Conservation (phyloP, 2,113 vertebrate species). For the Tauraco erythrolophus region DNA sequence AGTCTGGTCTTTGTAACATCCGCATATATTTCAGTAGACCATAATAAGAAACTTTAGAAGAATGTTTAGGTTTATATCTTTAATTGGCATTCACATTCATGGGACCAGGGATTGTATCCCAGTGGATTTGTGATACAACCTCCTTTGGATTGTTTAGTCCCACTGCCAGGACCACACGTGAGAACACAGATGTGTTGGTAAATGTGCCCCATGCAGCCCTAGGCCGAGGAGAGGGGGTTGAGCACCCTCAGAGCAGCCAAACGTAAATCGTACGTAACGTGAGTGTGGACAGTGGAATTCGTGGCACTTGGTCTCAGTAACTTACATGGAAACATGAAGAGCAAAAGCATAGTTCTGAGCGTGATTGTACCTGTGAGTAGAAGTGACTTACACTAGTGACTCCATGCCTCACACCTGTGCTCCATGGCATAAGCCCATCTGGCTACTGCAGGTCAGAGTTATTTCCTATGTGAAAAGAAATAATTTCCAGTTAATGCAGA, state of each 20-base stretch:
- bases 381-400: not conserved
- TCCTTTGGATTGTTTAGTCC: not conserved
- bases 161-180: accelerated
- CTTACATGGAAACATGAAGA: not conserved
- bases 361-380: not conserved
- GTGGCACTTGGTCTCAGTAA: not conserved
- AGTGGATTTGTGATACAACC: accelerated
- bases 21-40: not conserved
- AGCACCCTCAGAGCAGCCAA: not conserved
- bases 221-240: not conserved
- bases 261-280: accelerated
- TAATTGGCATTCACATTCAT: accelerated
- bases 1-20: accelerated
- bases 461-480: not conserved
- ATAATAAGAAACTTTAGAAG: accelerated
- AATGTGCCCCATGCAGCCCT: accelerated
- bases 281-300: not conserved
- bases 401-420: accelerated
- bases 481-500: not conserved
- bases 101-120: accelerated
- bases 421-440: not conserved
- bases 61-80: not conserved
- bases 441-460: not conserved
- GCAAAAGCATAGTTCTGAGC: not conserved
- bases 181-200: not conserved